Percentiles rank a stretch among this genome's conserved stretches.
phyloP scores from a whole-genome alignment of 2,113 vertebrate species.

The Apteryx owenii region DNA sequence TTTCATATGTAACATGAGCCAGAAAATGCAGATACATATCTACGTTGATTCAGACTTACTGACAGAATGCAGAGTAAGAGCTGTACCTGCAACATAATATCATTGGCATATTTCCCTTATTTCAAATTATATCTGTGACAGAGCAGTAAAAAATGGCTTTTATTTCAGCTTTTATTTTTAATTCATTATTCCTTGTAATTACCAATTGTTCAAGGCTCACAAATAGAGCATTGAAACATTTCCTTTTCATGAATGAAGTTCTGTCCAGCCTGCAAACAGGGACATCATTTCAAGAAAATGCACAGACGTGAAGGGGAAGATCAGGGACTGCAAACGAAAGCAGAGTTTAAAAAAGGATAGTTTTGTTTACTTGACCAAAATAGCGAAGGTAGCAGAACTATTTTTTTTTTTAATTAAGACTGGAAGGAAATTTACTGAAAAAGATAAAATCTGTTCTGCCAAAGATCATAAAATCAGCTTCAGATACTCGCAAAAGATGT shows the following conservation, averaged over 20 bases:
- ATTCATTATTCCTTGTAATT: constrained; percentile 10
- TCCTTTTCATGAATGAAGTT: constrained; percentile 65
- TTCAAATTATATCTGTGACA: neutral
- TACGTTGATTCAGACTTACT: neutral
- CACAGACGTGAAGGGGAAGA: neutral
- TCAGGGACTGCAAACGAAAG: neutral
- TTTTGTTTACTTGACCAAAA: neutral
- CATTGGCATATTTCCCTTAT: neutral
- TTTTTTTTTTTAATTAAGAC: neutral
- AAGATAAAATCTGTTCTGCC: neutral
- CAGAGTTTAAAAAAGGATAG: neutral
- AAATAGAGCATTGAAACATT: constrained; percentile 64
- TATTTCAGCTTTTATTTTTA: neutral
- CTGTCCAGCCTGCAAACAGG: constrained; percentile 52
- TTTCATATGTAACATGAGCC: neutral
- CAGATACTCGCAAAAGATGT: neutral
- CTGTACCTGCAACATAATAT: neutral
- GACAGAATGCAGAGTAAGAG: neutral
- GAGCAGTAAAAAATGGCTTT: neutral
- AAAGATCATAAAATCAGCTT: neutral
- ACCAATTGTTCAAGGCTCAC: constrained; percentile 48
- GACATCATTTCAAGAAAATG: neutral
- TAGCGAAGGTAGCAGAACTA: neutral
- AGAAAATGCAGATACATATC: neutral
- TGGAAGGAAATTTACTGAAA: neutral